Conservation (phyloP, 30 jellyfish, hydroid and myxozoan genomes). For the Pseudorhiza aurosa region DNA sequence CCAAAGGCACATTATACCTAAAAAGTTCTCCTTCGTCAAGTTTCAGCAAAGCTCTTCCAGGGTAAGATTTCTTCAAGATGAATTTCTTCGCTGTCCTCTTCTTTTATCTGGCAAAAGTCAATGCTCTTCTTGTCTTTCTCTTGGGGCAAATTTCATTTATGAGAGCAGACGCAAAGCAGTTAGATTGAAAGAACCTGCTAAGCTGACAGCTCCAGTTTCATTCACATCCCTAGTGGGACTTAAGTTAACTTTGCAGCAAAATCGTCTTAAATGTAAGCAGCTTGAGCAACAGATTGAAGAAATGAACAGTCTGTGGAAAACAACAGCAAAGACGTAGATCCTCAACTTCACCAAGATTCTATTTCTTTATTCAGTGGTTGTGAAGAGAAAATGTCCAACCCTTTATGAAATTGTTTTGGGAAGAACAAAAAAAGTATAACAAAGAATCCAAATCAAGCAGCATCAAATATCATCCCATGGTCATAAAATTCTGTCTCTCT, state of each 20-base stretch:
- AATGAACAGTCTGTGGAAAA: not conserved
- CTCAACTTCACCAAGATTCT: not conserved
- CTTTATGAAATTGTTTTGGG: constrained; percentile 38
- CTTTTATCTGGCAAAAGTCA: not conserved
- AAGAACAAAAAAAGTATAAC: constrained; percentile 49
- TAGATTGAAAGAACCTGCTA: constrained; percentile 7
- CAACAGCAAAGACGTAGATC: constrained; percentile 1
- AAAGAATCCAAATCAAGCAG: constrained; percentile 38
- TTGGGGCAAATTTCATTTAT: not conserved
- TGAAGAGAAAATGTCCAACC: constrained; percentile 6
- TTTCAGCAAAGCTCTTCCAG: too few species aligned
- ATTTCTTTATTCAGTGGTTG: not conserved
- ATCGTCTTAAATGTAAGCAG: constrained; percentile 10
- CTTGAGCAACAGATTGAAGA: not conserved
- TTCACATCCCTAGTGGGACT: constrained; percentile 22
- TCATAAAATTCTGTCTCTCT: constrained; percentile 60
- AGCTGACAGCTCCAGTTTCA: constrained; percentile 11
- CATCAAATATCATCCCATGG: constrained; percentile 64
- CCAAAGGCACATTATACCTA: too few species aligned
- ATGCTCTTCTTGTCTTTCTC: not conserved
- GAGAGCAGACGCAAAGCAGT: not conserved
- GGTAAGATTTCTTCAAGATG: too few species aligned
- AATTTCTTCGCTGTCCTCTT: too few species aligned
- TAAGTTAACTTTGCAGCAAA: constrained; percentile 22
- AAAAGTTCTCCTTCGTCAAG: too few species aligned